phyloP scores from a whole-genome alignment of 2,888 invertebrate species.

The Diplolepis rosae region DNA sequence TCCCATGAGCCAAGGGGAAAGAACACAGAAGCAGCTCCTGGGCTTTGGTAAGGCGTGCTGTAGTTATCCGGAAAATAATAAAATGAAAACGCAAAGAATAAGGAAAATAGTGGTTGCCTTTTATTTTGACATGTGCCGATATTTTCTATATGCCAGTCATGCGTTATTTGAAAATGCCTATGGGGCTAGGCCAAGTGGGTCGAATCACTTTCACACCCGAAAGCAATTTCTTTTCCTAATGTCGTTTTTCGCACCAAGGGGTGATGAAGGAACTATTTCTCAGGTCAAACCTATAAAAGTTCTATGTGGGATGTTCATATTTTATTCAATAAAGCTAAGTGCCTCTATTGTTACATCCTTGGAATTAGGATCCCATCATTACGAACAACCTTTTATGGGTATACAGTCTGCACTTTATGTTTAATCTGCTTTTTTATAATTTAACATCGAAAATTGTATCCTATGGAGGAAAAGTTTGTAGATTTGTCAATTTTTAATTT shows the following conservation, averaged over 20 bases:
- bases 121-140: neutral
- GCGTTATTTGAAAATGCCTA: constrained; percentile 11
- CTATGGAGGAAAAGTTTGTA: too few relatives aligned
- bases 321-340: neutral
- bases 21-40: too few relatives aligned
- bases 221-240: neutral
- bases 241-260: neutral
- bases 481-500: too few relatives aligned
- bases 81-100: constrained; percentile 7
- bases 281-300: neutral
- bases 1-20: constrained; percentile 31
- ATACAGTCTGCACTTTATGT: too few relatives aligned
- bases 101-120: neutral
- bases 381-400: too few relatives aligned
- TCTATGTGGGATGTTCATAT: neutral
- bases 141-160: constrained; percentile 13
- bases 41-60: constrained; percentile 12
- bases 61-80: constrained; percentile 14
- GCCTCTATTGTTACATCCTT: neutral
- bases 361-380: neutral
- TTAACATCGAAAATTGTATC: too few relatives aligned
- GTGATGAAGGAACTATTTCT: neutral
- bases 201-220: neutral
- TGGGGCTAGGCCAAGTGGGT: neutral
- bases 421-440: too few relatives aligned